Evolutionary conservation across 2,797 vertebrate species (phyloP), one percentile per base, ranked within the genome.

Genomic region (Mallotus villosus): DNA sequence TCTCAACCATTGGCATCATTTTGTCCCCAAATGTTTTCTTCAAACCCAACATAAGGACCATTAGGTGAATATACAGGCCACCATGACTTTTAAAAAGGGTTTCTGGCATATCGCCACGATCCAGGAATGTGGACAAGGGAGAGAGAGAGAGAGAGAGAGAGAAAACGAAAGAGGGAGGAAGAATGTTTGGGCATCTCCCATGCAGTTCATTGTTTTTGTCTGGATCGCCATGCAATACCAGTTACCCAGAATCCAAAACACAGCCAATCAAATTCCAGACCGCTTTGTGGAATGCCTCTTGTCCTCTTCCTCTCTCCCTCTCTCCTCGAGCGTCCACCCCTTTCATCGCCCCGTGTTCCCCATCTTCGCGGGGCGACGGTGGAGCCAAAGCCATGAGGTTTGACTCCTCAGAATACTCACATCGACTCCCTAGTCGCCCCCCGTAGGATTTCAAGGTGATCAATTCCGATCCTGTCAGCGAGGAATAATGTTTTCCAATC

Each of bases 201-300:
- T 72, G 25, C 64, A 67, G 65, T 74, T 68, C 77, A 71, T 76
- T 73, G 78, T 80, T 75, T 77, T 75, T 77, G 72, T 79, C 65
- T 68, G 67, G 75, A 69, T 55, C 67, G 67, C 64, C 81, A 79
- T 78, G 62, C 81, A 72, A 84, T 76, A 70, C 55, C 63, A 77
- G 29, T 83, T 78, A 75, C 57, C 57, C 57, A 70, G 59, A 74
- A 55, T 37, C 72, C 73, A 72, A 66, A 77, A 74, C 67, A 72
- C 24, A 19, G 22, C 60, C 59, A 67, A 69, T 74, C 63, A 53
- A 34, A 16, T 37, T 65, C n/a, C 55, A 61, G 21, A 60, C n/a
- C 17, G 14, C 59, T 65, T 70, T 65, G 51, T 61, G 4, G 19
- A 19, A 27, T 21, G 17, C 24, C 46, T n/a, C 49, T 19, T 29